Conservation (phyloP, 2,888 invertebrate genomes). For the Drosophila austrosaltans region DNA sequence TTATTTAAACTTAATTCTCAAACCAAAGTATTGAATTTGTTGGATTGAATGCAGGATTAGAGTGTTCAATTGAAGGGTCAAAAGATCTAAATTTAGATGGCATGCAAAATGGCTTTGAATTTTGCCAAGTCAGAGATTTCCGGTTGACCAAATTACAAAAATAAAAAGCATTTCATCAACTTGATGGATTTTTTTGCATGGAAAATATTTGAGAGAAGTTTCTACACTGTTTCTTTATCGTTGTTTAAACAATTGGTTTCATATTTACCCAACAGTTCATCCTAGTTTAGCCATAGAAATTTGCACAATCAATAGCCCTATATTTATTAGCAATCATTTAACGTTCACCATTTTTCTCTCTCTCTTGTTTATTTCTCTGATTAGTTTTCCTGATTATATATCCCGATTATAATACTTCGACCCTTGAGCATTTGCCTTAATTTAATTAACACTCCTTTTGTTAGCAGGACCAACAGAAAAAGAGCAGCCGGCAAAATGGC, state of each 20-base stretch:
- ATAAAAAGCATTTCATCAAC: too few relatives aligned
- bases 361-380: conserved; percentile 4
- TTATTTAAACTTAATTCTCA: conserved; percentile 46
- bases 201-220: too few relatives aligned
- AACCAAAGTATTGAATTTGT: conserved; percentile 11
- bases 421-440: conserved; percentile 48
- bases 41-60: conserved; percentile 17
- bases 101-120: neutral
- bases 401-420: conserved; percentile 20
- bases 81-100: neutral
- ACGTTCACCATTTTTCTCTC: neutral
- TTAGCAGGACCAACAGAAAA: conserved; percentile 32
- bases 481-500: conserved; percentile 35
- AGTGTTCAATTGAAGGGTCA: conserved; percentile 1
- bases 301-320: neutral
- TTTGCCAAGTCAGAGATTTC: neutral
- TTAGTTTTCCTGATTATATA: conserved; percentile 35
- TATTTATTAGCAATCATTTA: conserved; percentile 11
- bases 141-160: too few relatives aligned
- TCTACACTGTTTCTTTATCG: too few relatives aligned
- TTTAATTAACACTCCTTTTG: conserved; percentile 64
- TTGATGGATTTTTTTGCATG: too few relatives aligned
- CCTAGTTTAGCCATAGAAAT: neutral
- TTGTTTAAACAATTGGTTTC: neutral
- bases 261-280: neutral